A percentile compares a stretch with the other conserved stretches of the same genome.
phyloP scores from a whole-genome alignment of 92 coral and sea anemone genomes.

The Nematostella vectensis region DNA sequence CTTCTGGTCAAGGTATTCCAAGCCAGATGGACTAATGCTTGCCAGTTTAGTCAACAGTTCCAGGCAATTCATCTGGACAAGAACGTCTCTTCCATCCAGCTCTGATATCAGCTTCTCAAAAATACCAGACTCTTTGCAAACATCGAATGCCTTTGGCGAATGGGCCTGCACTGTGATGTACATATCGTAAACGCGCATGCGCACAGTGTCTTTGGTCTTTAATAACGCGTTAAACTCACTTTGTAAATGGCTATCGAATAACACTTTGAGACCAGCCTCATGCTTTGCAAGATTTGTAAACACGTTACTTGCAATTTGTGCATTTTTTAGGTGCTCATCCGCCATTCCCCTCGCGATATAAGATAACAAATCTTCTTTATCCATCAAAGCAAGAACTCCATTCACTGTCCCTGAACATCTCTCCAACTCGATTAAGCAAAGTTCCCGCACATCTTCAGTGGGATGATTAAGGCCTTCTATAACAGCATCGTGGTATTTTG shows the following conservation, averaged over 20 bases:
- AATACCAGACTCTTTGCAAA: conserved; percentile 47
- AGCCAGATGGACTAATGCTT: conserved; percentile 57
- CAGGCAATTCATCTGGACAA: conserved; percentile 75
- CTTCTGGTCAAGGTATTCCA: conserved; percentile 58
- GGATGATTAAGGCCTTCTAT: conserved; percentile 94
- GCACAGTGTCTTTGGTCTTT: conserved; percentile 52
- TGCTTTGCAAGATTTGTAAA: conserved; percentile 64
- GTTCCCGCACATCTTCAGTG: conserved; percentile 72
- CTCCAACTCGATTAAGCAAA: conserved; percentile 76
- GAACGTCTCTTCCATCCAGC: conserved; percentile 75
- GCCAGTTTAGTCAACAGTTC: conserved; percentile 77
- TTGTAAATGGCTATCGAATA: conserved; percentile 58
- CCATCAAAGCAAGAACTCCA: conserved; percentile 72
- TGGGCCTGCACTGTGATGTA: conserved; percentile 51
- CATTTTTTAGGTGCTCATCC: conserved; percentile 58
- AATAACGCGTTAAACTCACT: conserved; percentile 74
- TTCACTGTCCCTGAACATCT: conserved; percentile 67
- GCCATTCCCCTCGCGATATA: conserved; percentile 65
- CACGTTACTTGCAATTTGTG: conserved; percentile 57
- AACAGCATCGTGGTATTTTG: conserved; percentile 70
- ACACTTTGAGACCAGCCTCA: conserved; percentile 66
- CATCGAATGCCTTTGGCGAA: conserved; percentile 44
- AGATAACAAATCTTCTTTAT: conserved; percentile 62
- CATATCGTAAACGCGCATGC: conserved; percentile 80
- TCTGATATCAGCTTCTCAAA: conserved; percentile 59